Percentiles rank a stretch among this genome's conserved stretches.
These are phyloP conservation scores for Halocynthia aurantium DNA, from an alignment of 23 tunicate genomes.

Conservation along the genomic window DNA sequence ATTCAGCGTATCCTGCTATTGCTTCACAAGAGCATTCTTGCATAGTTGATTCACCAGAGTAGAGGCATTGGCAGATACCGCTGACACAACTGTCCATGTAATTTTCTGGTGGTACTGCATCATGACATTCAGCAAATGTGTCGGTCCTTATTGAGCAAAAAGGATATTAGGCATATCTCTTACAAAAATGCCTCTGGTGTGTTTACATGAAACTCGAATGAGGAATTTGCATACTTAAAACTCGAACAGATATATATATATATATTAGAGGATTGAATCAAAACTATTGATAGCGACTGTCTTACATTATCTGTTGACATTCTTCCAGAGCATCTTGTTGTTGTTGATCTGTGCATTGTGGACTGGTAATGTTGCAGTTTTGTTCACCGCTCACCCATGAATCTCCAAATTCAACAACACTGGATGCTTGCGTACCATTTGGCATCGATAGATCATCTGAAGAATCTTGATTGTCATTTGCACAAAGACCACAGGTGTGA, in stretches of 20 bases:
- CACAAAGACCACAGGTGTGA: slow-evolving; percentile 88
- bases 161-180: neutral
- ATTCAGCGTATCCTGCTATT: slow-evolving; percentile 17
- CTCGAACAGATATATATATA: too few relatives aligned
- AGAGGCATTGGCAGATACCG: slow-evolving; percentile 1
- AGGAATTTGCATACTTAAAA: too few relatives aligned
- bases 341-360: slow-evolving; percentile 18
- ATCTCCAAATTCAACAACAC: slow-evolving; percentile 53
- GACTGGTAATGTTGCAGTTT: too few relatives aligned
- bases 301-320: slow-evolving; percentile 2
- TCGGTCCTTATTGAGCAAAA: neutral
- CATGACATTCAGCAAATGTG: slow-evolving; percentile 5
- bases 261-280: too few relatives aligned
- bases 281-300: too few relatives aligned
- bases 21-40: slow-evolving; percentile 11
- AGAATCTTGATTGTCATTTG: slow-evolving; percentile 66
- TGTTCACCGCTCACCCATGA: slow-evolving; percentile 35
- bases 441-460: slow-evolving; percentile 69
- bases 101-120: slow-evolving; percentile 4
- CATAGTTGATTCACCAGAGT: neutral
- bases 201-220: too few relatives aligned
- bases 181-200: too few relatives aligned
- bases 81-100: slow-evolving; percentile 1
- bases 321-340: neutral
- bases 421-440: slow-evolving; percentile 39